A percentile compares a stretch with the other conserved stretches of the same genome.
phyloP scores from a whole-genome alignment of 1,140 invertebrate genomes.

The Meloidogyne chitwoodi region DNA sequence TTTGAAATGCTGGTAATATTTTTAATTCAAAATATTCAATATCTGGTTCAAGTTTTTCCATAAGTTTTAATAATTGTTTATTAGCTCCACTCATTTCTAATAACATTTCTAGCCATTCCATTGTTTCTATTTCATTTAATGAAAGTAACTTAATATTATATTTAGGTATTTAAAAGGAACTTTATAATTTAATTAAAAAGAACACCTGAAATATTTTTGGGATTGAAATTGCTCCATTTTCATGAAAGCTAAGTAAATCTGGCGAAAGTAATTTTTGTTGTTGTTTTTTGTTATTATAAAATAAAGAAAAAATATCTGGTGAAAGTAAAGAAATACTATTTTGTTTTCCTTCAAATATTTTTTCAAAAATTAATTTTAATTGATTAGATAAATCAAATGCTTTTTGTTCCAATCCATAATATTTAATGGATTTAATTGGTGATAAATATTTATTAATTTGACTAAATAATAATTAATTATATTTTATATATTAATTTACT shows the following conservation, averaged over 20 bases:
- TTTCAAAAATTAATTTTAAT: background rate
- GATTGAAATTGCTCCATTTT: background rate
- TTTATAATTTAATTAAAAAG: background rate
- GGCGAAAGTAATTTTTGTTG: slow-evolving; percentile 8
- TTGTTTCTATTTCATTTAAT: slow-evolving; percentile 4
- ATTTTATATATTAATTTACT: background rate
- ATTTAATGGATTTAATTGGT: background rate
- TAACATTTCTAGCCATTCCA: slow-evolving; percentile 13
- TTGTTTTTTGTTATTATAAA: background rate
- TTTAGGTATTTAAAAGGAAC: too few relatives aligned
- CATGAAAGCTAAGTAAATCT: background rate
- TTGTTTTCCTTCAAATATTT: background rate
- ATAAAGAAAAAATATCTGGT: slow-evolving; percentile 10
- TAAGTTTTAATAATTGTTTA: background rate
- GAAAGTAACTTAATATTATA: background rate
- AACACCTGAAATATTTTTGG: background rate
- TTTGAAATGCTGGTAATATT: background rate
- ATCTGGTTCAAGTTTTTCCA: slow-evolving; percentile 5
- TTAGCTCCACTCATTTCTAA: slow-evolving; percentile 12
- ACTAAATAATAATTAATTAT: background rate
- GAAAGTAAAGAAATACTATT: slow-evolving; percentile 7
- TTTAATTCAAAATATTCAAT: slow-evolving; percentile 6
- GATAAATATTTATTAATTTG: background rate
- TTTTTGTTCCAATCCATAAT: background rate
- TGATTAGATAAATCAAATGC: background rate